Evolutionary conservation across 2,113 vertebrate genomes (phyloP).

Genomic region (Lethenteron camtschaticum): DNA sequence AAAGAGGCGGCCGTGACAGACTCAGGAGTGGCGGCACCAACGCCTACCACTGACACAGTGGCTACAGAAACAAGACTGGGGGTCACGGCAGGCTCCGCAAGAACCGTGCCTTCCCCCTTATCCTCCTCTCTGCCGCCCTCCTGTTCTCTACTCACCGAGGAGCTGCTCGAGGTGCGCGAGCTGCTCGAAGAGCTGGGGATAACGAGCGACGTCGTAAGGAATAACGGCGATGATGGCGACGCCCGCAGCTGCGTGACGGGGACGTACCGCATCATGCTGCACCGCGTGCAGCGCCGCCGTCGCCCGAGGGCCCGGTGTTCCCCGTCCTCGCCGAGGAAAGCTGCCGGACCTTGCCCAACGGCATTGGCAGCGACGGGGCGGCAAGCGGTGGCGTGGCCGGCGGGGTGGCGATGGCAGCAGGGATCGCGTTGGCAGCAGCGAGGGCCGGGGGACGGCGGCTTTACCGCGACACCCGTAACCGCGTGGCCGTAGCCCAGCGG

Average conservation of each 20-base stretch:
- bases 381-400: not conserved
- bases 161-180: slow-evolving; percentile 47
- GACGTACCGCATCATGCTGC: slow-evolving; percentile 63
- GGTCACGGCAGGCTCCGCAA: too few species aligned
- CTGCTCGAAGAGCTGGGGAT: slow-evolving; percentile 50
- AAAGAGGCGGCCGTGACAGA: too few species aligned
- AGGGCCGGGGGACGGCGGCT: not conserved
- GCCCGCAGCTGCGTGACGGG: slow-evolving; percentile 64
- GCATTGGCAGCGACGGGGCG: not conserved
- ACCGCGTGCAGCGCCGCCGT: slow-evolving; percentile 47
- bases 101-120: too few species aligned
- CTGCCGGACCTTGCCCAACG: not conserved
- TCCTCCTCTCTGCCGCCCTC: too few species aligned
- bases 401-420: not conserved
- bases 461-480: not conserved
- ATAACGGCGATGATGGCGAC: slow-evolving; percentile 49
- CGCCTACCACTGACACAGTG: too few species aligned
- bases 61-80: too few species aligned
- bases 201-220: slow-evolving; percentile 15
- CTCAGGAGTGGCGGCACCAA: too few species aligned
- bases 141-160: slow-evolving; percentile 26
- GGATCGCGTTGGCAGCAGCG: not conserved
- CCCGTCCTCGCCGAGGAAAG: not conserved
- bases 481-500: not conserved
- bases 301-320: slow-evolving; percentile 24